Percentiles rank a stretch among this genome's conserved stretches.
Evolutionary conservation across 2,888 invertebrate species (phyloP).

Genomic region (Drosophila anomalipes): DNA sequence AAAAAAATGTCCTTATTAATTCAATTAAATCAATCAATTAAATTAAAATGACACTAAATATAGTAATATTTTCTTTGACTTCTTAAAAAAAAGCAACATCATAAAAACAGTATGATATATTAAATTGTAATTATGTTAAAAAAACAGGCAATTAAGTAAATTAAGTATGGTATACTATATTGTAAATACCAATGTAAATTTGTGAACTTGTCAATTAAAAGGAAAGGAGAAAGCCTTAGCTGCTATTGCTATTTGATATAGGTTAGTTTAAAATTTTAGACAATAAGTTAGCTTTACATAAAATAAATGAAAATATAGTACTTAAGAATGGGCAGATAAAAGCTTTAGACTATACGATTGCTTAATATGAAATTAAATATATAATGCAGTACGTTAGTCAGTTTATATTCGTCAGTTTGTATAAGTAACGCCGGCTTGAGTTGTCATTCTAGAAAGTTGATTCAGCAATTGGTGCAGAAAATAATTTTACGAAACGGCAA

Average conservation of each 20-base stretch:
- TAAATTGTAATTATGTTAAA: not conserved
- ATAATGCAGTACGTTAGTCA: not conserved
- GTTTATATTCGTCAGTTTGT: not conserved
- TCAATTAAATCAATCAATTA: not conserved
- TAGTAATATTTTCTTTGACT: not conserved
- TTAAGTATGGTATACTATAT: not conserved
- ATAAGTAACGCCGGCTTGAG: constrained; percentile 14
- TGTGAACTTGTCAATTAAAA: too few species aligned
- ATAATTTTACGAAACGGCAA: constrained; percentile 73
- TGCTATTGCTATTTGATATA: not conserved
- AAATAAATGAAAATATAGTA: not conserved
- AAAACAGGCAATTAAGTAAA: not conserved
- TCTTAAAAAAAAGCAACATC: not conserved
- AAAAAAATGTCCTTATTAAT: not conserved
- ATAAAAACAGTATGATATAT: not conserved
- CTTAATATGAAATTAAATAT: not conserved
- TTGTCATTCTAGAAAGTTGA: constrained; percentile 4
- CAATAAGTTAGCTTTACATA: not conserved
- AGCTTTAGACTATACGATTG: not conserved
- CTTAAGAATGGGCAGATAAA: not conserved
- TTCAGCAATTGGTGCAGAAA: constrained; percentile 68
- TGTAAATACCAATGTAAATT: too few species aligned
- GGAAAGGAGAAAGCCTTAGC: not conserved
- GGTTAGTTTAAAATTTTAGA: not conserved
- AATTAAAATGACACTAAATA: not conserved